Evolutionary conservation across 2,113 vertebrate genomes (phyloP).

Genomic region (Amblyopsis rosae): DNA sequence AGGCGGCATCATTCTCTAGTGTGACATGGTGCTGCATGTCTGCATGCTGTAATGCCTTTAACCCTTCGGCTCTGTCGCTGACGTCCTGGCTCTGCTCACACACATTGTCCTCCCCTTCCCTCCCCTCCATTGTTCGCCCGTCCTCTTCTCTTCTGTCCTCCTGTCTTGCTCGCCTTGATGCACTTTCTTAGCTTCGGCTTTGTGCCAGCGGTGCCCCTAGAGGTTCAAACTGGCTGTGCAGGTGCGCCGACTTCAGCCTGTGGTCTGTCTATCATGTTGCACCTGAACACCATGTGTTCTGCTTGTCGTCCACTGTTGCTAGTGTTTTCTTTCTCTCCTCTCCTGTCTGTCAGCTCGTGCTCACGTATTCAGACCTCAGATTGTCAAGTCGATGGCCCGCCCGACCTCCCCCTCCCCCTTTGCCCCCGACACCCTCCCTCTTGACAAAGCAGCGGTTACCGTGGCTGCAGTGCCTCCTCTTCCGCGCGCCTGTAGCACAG

Average conservation of each 20-base stretch:
- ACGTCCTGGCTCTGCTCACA: neutral
- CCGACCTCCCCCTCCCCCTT: slow-evolving; percentile 68
- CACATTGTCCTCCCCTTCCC: slow-evolving; percentile 13
- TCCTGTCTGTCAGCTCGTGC: slow-evolving; percentile 38
- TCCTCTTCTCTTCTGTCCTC: neutral
- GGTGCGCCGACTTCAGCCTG: slow-evolving; percentile 30
- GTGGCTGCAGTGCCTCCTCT: slow-evolving; percentile 9
- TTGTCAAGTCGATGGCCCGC: slow-evolving; percentile 51
- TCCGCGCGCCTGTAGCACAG: slow-evolving; percentile 32
- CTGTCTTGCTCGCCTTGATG: neutral
- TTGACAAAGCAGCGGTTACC: slow-evolving; percentile 11
- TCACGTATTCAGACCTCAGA: slow-evolving; percentile 66
- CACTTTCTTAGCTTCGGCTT: slow-evolving; percentile 40
- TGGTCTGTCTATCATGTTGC: slow-evolving; percentile 36
- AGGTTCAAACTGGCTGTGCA: slow-evolving; percentile 30
- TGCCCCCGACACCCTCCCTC: slow-evolving; percentile 30
- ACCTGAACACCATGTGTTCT: neutral
- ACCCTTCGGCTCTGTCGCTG: neutral
- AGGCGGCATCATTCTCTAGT: neutral
- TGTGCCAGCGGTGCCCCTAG: slow-evolving; percentile 40
- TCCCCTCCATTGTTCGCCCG: slow-evolving; percentile 3
- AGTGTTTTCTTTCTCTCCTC: neutral
- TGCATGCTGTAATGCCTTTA: neutral
- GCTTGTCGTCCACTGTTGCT: neutral
- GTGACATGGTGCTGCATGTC: neutral